Base-by-base conservation (phyloP, 37 sponge, comb jelly and placozoan genomes). In the Eunapius fragilis region DNA sequence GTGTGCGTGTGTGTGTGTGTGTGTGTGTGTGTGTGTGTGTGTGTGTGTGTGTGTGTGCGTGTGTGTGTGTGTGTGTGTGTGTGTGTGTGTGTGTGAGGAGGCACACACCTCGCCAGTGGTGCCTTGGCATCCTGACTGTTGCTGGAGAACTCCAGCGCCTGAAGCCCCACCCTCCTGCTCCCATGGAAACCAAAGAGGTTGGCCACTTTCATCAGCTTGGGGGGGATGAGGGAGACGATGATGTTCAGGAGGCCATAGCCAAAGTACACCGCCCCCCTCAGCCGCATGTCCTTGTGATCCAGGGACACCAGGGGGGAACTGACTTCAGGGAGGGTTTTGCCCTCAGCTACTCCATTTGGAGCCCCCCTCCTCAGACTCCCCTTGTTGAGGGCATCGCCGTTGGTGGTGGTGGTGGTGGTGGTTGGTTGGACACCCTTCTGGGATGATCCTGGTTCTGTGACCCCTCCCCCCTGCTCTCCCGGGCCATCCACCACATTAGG, bases 101-200 rank as follows among this genome's bases (percentile, higher is more conserved):
- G 3, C 30, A 25, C 88, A 33, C 31, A 94, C 94, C 90, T 87
- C 19, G 98, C 98, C 28, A 97, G 70, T 19, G 98, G 98, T 26
- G 97, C 93, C 71, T 91, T 91, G 92, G 94, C 91, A 82, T 96
- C 98, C 69, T 89, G 88, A 75, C 90, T 91, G 67, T 79, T 74
- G 58, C 90, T 82, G 82, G 88, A 75, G 82, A 80, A 95, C 76
- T 91, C 83, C 70, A 98, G 89, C 19, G 94, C 94, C 73, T 93
- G 84, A 27, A 98, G 86, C 25, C 95, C 99, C 32, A 93, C 72
- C 17, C 83, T 32, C 19, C 97, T 77, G 84, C 93, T 80, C 25
- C 96, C 97, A 77, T 84, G 87, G 94, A 98, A 98, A 69, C 99
- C 99, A 77, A 98, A 86, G 69, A 98, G 78, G 81, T 98, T 96